phyloP scores from a whole-genome alignment of 2,797 vertebrate species.

The Periophthalmus magnuspinnatus region DNA sequence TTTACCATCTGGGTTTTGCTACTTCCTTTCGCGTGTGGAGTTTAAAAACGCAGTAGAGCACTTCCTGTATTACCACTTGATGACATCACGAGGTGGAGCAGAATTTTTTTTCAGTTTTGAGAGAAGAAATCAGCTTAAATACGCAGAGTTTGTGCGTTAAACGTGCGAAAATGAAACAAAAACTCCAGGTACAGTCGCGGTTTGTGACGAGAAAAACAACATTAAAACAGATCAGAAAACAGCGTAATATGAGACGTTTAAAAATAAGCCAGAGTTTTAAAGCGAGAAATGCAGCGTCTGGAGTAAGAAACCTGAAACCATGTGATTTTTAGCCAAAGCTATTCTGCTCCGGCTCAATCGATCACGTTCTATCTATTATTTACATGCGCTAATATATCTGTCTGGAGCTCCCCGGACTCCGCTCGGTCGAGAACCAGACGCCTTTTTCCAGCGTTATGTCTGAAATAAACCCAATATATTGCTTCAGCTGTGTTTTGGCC shows the following conservation, averaged over 20 bases:
- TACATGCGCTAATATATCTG: conserved; percentile 26
- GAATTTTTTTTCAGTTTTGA: no score
- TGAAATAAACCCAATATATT: conserved; percentile 3
- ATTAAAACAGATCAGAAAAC: no score
- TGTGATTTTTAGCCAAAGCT: conserved; percentile 9
- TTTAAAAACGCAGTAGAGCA: no score
- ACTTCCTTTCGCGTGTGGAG: no score
- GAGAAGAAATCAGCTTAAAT: no score
- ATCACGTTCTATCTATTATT: conserved; percentile 37
- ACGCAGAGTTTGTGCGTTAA: no score
- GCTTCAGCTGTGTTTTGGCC: conserved; percentile 11
- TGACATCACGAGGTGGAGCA: no score
- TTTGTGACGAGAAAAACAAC: no score
- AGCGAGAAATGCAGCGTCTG: background rate
- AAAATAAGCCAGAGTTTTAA: background rate
- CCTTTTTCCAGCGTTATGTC: conserved; percentile 1
- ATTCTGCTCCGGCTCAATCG: conserved; percentile 15
- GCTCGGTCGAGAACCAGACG: background rate
- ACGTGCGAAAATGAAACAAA: no score
- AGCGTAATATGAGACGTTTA: conserved; percentile 65
- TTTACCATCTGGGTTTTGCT: no score
- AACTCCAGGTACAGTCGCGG: no score
- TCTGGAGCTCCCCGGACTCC: conserved; percentile 16
- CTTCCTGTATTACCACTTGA: no score
- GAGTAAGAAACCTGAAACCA: background rate